phyloP scores from a whole-genome alignment of 2,113 vertebrate genomes.

The Lathamus discolor region DNA sequence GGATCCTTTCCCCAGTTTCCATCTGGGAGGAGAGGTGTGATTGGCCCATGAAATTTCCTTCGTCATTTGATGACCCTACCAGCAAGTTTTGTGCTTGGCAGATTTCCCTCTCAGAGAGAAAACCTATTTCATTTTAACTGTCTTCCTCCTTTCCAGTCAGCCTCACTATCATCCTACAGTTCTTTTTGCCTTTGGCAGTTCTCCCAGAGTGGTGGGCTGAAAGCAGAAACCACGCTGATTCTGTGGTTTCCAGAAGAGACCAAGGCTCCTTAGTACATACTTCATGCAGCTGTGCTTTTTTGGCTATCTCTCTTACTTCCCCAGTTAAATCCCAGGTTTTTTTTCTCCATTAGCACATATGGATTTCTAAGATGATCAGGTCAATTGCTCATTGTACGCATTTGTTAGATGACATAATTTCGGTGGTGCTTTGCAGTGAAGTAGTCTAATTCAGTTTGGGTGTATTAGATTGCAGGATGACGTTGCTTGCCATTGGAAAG shows the following conservation, averaged over 20 bases:
- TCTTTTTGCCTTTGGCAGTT: slow-evolving; percentile 17
- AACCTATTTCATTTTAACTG: background rate
- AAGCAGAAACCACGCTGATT: background rate
- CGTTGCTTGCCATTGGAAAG: background rate
- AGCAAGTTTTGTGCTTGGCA: background rate
- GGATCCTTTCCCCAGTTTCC: background rate
- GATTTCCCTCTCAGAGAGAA: background rate
- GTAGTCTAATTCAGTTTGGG: background rate
- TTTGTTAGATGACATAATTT: background rate
- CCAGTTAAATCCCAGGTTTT: background rate
- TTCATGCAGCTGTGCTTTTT: slow-evolving; percentile 48
- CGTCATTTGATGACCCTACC: background rate
- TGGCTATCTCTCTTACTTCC: slow-evolving; percentile 21
- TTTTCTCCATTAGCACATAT: slow-evolving; percentile 18
- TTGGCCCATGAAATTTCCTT: background rate
- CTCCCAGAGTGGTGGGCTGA: background rate
- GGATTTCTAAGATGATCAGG: slow-evolving; percentile 19
- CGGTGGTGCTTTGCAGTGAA: background rate
- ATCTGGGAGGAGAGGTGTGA: background rate
- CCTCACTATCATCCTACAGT: background rate
- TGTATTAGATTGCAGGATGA: background rate
- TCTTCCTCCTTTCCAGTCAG: background rate
- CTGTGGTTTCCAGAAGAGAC: slow-evolving; percentile 20
- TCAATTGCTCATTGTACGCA: background rate
- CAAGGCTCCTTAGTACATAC: background rate